Evolutionary conservation across 1,140 invertebrate species (phyloP).

Genomic region (Calephelis nemesis): DNA sequence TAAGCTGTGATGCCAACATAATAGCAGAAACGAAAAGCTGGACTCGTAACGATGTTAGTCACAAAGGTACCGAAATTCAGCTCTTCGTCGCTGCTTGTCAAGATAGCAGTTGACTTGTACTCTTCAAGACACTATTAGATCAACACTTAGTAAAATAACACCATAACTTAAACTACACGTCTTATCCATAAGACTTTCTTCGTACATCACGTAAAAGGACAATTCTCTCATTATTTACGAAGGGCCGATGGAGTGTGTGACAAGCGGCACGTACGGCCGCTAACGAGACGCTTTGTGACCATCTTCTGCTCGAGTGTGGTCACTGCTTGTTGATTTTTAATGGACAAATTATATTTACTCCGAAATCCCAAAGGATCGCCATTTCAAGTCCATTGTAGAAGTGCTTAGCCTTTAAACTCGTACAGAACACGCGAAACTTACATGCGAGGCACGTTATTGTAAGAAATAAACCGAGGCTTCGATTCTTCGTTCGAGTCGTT

Average conservation of each 20-base stretch:
- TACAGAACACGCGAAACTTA: conserved; percentile 43
- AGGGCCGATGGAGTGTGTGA: conserved; percentile 74
- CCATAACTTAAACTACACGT: conserved; percentile 10
- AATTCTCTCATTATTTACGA: conserved; percentile 77
- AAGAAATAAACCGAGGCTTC: conserved; percentile 5
- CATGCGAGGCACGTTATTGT: conserved; percentile 5
- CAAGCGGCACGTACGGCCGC: conserved; percentile 70
- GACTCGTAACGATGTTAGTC: too few species aligned
- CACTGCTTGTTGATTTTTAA: conserved; percentile 74
- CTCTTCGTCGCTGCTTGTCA: too few species aligned
- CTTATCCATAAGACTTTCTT: conserved; percentile 35
- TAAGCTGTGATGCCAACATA: too few species aligned
- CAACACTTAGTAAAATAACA: too few species aligned
- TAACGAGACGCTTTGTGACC: conserved; percentile 78
- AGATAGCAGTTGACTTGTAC: too few species aligned
- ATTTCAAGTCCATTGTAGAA: conserved; percentile 43
- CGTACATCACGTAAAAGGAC: conserved; percentile 39
- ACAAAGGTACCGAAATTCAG: too few species aligned
- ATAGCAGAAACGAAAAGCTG: too few species aligned
- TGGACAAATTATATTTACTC: conserved; percentile 74
- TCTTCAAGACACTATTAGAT: too few species aligned
- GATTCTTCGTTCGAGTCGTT: background rate
- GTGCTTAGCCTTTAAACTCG: conserved; percentile 53
- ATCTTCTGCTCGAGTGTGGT: conserved; percentile 62
- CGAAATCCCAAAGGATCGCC: conserved; percentile 46